Conservation (phyloP, 2,888 invertebrate genomes). For the Pasiphila rectangulata region DNA sequence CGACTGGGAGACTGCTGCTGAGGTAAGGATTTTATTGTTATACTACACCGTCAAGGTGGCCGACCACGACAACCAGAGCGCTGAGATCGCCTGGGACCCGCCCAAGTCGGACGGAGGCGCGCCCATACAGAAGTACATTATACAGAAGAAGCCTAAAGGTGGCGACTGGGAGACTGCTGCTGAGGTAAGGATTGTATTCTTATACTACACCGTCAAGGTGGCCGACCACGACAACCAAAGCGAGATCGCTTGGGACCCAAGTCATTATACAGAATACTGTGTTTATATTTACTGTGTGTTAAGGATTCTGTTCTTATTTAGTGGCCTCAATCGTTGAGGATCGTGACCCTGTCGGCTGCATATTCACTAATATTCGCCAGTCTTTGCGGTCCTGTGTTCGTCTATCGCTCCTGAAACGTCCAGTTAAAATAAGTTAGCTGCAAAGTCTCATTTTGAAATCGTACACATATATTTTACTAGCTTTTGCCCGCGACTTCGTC, state of each 20-base stretch:
- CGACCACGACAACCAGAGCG: constrained; percentile 96
- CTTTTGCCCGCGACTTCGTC: too few relatives aligned
- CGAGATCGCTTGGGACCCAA: constrained; percentile 94
- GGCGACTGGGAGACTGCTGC: constrained; percentile 95
- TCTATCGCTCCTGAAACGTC: too few relatives aligned
- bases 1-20: constrained; percentile 94
- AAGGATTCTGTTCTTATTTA: too few relatives aligned
- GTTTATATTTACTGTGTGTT: too few relatives aligned
- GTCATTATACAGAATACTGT: too few relatives aligned
- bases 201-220: constrained; percentile 89
- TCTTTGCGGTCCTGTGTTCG: too few relatives aligned
- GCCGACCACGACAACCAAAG: constrained; percentile 96
- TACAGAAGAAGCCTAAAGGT: constrained; percentile 93
- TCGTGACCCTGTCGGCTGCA: too few relatives aligned
- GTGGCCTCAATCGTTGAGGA: too few relatives aligned
- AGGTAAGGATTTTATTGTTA: constrained; percentile 69
- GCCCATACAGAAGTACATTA: constrained; percentile 94
- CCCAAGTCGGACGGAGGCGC: constrained; percentile 95
- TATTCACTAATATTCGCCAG: too few relatives aligned
- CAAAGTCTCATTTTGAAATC: too few relatives aligned
- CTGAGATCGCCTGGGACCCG: constrained; percentile 94
- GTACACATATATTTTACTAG: too few relatives aligned
- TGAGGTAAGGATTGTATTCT: constrained; percentile 77
- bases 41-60: constrained; percentile 92
- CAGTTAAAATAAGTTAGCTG: too few relatives aligned